phyloP scores from a whole-genome alignment of 1,140 invertebrate genomes.

The Sminthurinus signatus region DNA sequence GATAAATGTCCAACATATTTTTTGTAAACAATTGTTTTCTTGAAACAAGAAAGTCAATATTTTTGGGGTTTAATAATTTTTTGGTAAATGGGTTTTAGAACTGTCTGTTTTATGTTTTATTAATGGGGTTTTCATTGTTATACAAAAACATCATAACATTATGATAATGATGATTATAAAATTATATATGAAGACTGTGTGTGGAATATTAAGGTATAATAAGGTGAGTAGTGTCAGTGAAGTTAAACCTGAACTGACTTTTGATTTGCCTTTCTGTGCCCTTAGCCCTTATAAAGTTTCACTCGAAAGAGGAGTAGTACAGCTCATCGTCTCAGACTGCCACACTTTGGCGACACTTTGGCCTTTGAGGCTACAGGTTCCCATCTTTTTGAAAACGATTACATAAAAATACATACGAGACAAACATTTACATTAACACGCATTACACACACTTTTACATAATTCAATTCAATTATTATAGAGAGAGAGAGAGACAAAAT shows the following conservation, averaged over 20 bases:
- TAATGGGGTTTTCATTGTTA: too few relatives aligned
- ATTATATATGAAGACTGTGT: too few relatives aligned
- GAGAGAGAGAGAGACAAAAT: too few relatives aligned
- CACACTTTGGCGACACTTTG: slow-evolving; percentile 41
- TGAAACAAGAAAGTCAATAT: not conserved
- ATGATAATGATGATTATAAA: too few relatives aligned
- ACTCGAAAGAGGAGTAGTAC: slow-evolving; percentile 41
- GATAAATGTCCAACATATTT: not conserved
- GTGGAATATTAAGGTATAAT: slow-evolving; percentile 19
- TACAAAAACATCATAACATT: too few relatives aligned
- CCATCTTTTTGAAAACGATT: slow-evolving; percentile 40
- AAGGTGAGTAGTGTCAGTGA: slow-evolving; percentile 42
- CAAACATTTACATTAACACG: slow-evolving; percentile 20
- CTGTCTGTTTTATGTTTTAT: too few relatives aligned
- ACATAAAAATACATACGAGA: slow-evolving; percentile 29
- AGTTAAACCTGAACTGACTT: slow-evolving; percentile 40
- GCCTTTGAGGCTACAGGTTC: slow-evolving; percentile 40
- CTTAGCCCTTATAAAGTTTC: slow-evolving; percentile 41
- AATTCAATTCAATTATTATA: too few relatives aligned
- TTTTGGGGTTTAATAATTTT: slow-evolving; percentile 5
- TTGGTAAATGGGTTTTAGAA: not conserved
- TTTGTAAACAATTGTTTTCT: slow-evolving; percentile 5
- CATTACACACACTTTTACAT: slow-evolving; percentile 31
- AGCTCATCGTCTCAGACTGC: slow-evolving; percentile 40
- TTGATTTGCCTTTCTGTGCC: slow-evolving; percentile 42